These are phyloP conservation scores for Caenorhabditis briggsae DNA, from an alignment of 1,140 invertebrate genomes.

Conservation along the genomic window DNA sequence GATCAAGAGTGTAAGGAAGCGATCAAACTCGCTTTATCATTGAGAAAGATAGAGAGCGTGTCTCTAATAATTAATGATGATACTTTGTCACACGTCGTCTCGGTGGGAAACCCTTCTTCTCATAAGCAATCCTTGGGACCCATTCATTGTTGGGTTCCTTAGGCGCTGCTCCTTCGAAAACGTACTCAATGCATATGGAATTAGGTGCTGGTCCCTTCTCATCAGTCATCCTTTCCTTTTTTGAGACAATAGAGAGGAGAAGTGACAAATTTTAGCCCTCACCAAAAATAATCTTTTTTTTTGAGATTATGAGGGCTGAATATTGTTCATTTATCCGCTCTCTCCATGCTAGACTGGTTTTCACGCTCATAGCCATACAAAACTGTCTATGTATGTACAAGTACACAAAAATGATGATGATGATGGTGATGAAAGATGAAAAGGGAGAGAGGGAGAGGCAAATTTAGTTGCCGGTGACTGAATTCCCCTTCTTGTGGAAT, in stretches of 20 bases:
- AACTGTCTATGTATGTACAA: constrained; percentile 51
- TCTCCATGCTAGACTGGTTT: constrained; percentile 14
- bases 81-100: constrained; percentile 2
- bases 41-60: not conserved
- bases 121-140: not conserved
- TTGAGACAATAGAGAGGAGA: not conserved
- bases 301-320: not conserved
- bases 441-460: not conserved
- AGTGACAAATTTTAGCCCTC: constrained; percentile 5
- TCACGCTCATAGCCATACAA: not conserved
- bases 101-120: not conserved
- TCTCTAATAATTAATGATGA: constrained; percentile 35
- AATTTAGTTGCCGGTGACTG: constrained; percentile 51
- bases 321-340: constrained; percentile 34
- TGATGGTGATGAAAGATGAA: not conserved
- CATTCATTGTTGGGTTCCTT: constrained; percentile 12
- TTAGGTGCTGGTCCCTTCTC: not conserved
- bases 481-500: constrained; percentile 2
- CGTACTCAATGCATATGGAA: constrained; percentile 45
- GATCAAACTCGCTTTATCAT: not conserved
- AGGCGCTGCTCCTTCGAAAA: not conserved
- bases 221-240: not conserved
- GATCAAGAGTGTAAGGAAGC: constrained; percentile 37
- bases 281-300: constrained; percentile 1
- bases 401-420: not conserved